Conservation (phyloP, 2,888 invertebrate genomes). For the Crepidodera aurea region DNA sequence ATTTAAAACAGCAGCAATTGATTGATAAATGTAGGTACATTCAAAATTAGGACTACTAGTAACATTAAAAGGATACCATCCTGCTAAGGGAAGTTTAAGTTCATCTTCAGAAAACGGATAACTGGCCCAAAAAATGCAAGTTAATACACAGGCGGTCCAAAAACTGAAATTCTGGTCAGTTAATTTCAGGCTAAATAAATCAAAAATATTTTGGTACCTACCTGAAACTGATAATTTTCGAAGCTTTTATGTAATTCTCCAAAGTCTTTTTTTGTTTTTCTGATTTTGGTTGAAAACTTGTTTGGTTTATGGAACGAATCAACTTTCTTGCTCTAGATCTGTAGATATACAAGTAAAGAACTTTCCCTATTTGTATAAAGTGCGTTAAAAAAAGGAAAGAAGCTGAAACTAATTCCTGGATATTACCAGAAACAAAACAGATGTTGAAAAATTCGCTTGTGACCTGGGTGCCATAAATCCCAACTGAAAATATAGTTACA, state of each 20-base stretch:
- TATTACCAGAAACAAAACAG: not conserved
- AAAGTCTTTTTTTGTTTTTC: not conserved
- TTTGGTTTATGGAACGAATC: not conserved
- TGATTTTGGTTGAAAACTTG: not conserved
- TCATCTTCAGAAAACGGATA: slow-evolving; percentile 51
- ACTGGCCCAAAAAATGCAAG: slow-evolving; percentile 53
- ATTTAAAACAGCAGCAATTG: slow-evolving; percentile 60
- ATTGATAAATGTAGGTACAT: slow-evolving; percentile 63
- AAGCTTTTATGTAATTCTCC: not conserved
- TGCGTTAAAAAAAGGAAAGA: not conserved
- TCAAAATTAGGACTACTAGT: slow-evolving; percentile 59
- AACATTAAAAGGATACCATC: slow-evolving; percentile 63
- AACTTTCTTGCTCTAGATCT: not conserved
- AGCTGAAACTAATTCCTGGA: not conserved
- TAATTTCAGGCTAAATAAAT: too few relatives aligned
- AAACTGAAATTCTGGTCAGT: slow-evolving; percentile 39
- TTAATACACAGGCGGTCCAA: slow-evolving; percentile 36
- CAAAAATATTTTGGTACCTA: too few relatives aligned
- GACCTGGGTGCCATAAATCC: not conserved
- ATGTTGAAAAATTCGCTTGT: not conserved
- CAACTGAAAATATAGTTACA: not conserved
- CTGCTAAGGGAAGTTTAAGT: slow-evolving; percentile 48
- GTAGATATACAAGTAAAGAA: not conserved
- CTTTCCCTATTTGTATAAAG: not conserved
- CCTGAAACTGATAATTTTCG: not conserved